Evolutionary conservation across 2,797 vertebrate genomes (phyloP).

Genomic region (Enteromius argenteus): DNA sequence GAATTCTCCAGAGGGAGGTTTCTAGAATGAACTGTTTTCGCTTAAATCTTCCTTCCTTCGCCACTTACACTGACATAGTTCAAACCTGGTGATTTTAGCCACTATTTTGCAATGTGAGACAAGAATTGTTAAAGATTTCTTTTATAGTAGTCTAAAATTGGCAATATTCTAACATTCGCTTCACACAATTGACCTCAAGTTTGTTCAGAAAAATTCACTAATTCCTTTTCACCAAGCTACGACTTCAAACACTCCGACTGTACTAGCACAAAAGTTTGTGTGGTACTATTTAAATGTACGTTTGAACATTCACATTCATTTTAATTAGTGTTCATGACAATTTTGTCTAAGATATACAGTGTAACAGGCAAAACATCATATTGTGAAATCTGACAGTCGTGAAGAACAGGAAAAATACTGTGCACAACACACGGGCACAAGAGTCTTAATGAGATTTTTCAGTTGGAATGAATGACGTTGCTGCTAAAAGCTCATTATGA

Average conservation of each 20-base stretch:
- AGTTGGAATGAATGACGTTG: neutral
- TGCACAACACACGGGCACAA: neutral
- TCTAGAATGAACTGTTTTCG: neutral
- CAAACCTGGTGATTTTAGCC: neutral
- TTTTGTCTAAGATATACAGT: neutral
- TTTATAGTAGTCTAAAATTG: neutral
- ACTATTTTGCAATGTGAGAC: neutral
- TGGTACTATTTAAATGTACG: neutral
- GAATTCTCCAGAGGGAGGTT: constrained; percentile 9
- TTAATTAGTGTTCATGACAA: neutral
- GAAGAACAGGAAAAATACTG: neutral
- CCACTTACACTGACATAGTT: neutral
- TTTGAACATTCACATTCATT: neutral
- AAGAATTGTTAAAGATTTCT: neutral
- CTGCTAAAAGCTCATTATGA: constrained; percentile 13
- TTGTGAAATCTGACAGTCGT: neutral
- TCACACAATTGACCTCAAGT: constrained; percentile 4
- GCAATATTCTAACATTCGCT: neutral
- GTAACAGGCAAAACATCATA: neutral
- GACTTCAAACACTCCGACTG: neutral
- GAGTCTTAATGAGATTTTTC: constrained; percentile 45
- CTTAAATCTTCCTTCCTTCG: constrained; percentile 16
- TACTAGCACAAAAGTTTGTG: neutral
- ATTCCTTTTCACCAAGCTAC: constrained; percentile 14
- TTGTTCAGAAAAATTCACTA: neutral